Evolutionary conservation across 35 echinoderm and acorn worm species (phyloP).

Genomic region (Apostichopus californicus): DNA sequence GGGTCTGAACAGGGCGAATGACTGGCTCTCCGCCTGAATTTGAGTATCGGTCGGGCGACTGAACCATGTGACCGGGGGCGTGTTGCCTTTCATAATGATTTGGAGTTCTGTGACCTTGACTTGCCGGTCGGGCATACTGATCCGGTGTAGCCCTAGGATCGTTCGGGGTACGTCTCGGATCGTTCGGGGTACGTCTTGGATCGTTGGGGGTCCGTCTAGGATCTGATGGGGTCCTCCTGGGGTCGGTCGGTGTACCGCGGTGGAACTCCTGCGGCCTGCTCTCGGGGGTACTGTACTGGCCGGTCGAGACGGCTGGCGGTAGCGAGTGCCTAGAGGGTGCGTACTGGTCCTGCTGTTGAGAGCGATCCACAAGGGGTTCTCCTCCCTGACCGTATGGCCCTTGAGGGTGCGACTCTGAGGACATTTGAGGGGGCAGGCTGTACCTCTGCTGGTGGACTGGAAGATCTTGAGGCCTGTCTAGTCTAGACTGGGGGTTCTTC

Average conservation of each 20-base stretch:
- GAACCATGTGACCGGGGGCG: neutral
- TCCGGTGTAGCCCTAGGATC: neutral
- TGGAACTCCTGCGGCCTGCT: constrained; percentile 19
- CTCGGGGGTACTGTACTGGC: constrained; percentile 18
- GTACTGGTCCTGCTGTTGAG: constrained; percentile 36
- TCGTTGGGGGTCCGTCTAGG: neutral
- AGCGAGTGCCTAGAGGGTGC: neutral
- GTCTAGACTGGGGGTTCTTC: neutral
- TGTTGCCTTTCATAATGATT: constrained; percentile 42
- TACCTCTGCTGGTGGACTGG: constrained; percentile 5
- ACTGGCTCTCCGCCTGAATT: neutral
- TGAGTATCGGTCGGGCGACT: neutral
- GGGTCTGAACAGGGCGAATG: constrained; percentile 8
- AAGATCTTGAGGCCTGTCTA: constrained; percentile 37
- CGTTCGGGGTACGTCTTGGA: neutral
- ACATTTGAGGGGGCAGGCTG: constrained; percentile 15
- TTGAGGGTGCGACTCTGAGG: neutral
- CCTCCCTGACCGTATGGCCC: constrained; percentile 19
- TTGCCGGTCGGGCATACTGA: constrained; percentile 23
- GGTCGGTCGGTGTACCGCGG: neutral
- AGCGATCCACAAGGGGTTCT: constrained; percentile 7
- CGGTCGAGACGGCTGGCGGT: neutral
- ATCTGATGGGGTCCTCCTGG: constrained; percentile 8
- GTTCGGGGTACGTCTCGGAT: neutral
- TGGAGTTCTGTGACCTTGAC: constrained; percentile 3